Percentiles rank a stretch among this genome's conserved stretches.
phyloP scores from a whole-genome alignment of 2,797 vertebrate species.

The Anguilla pacifica region DNA sequence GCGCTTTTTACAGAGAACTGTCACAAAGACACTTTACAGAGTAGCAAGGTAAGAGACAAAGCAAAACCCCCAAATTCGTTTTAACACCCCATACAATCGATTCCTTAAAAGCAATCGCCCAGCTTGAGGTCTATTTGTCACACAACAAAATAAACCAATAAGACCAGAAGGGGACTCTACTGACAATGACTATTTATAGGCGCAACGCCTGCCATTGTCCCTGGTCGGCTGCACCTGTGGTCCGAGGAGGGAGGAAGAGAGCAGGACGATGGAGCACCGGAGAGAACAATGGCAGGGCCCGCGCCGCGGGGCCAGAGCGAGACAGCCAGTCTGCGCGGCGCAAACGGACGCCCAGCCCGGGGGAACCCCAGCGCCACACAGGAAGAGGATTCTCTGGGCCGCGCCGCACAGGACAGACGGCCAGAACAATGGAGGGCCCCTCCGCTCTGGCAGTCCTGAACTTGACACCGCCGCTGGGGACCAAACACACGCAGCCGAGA shows the following conservation, averaged over 20 bases:
- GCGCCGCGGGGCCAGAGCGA: slow-evolving; percentile 67
- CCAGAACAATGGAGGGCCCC: slow-evolving; percentile 68
- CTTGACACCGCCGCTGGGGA: slow-evolving; percentile 62
- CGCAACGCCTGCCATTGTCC: slow-evolving; percentile 64
- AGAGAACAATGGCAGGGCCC: slow-evolving; percentile 75
- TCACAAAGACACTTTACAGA: too few species aligned
- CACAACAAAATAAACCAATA: slow-evolving; percentile 57
- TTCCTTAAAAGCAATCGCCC: neutral
- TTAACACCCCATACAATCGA: neutral
- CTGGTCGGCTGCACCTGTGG: slow-evolving; percentile 68
- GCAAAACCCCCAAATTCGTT: too few species aligned
- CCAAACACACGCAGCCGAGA: slow-evolving; percentile 45
- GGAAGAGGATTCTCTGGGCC: slow-evolving; percentile 70
- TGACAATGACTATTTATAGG: slow-evolving; percentile 58
- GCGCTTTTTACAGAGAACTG: too few species aligned
- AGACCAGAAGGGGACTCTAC: slow-evolving; percentile 54
- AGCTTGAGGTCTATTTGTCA: slow-evolving; percentile 30
- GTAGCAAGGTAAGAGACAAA: too few species aligned
- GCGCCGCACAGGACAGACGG: slow-evolving; percentile 39
- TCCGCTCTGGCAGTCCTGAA: slow-evolving; percentile 61
- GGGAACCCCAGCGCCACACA: slow-evolving; percentile 68
- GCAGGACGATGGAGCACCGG: slow-evolving; percentile 61
- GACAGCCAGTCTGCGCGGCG: slow-evolving; percentile 74
- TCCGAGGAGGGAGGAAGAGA: slow-evolving; percentile 51
- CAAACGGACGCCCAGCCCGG: slow-evolving; percentile 53